Conservation (phyloP, 2,797 vertebrate genomes). For the Macropus fuliginosus region DNA sequence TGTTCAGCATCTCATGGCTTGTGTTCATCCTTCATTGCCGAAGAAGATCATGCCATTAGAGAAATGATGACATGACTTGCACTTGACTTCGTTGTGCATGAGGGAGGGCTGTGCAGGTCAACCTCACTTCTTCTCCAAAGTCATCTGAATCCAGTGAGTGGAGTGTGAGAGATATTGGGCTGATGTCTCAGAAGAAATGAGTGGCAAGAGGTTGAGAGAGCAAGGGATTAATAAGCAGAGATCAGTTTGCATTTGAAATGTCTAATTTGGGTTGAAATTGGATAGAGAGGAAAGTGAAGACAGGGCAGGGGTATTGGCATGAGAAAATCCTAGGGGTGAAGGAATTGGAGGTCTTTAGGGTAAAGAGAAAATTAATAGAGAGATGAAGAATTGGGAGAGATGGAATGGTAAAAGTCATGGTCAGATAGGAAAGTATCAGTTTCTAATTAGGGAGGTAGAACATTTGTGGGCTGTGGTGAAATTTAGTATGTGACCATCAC, state of each 20-base stretch:
- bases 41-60: too few species aligned
- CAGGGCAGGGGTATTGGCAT: background rate
- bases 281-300: background rate
- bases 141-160: too few species aligned
- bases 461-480: background rate
- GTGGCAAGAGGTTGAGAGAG: background rate
- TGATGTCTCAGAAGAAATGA: background rate
- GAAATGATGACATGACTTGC: too few species aligned
- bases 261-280: background rate
- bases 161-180: background rate
- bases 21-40: too few species aligned
- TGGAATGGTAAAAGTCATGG: background rate
- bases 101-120: too few species aligned
- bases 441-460: background rate
- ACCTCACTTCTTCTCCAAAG: too few species aligned
- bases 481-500: background rate
- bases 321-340: background rate
- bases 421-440: background rate
- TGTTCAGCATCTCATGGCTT: background rate
- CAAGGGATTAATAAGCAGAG: background rate
- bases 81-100: too few species aligned
- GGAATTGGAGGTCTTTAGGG: background rate
- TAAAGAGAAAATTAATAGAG: background rate
- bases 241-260: background rate
- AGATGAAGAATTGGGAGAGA: background rate